Base-by-base conservation (phyloP, 2,797 vertebrate genomes). In the Propithecus perrieri region DNA sequence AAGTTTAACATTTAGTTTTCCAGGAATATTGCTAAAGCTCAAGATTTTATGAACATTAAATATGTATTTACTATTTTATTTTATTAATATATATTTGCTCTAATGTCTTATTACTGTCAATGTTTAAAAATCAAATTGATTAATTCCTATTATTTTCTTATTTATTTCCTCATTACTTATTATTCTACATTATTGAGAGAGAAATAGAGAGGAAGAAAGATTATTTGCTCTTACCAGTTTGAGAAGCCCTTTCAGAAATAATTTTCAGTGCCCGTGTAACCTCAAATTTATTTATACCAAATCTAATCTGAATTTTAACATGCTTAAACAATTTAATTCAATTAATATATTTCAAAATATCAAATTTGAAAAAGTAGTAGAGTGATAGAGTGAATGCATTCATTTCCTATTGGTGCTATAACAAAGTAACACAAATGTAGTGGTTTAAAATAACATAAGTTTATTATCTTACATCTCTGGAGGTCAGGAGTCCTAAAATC, bases 21-120 rank as follows among this genome's bases (percentile, higher is more conserved):
- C 6, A 41, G 9, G 20, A 41, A 75, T 35, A 80, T 43, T 72
- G 38, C 8, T 12, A 61, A 30, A 50, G 2, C 8, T 57, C 48
- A 43, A 81, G 55, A 91, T 83, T 96, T 94, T 91, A 50, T 78
- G 18, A 89, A 78, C 12, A 55, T 20, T 61, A 53, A 43, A 94
- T 43, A 33, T 61, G 43, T 71, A 35, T 71, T 86, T 80, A 33
- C 30, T 43, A 12, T 41, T 80, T 28, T 2, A 41, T 43, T 86
- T 43, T 59, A 57, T 57, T 57, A 57, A 24, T 10, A 50, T 57
- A 7, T 72, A 74, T 65, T 78, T 57, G 59, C 48, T 79, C 43
- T 7, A 85, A 55, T 55, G 9, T 76, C 20, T 59, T 67, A 83
- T 53, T 38, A 33, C 11, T 87, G 4, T 65, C 11, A 48, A 26